A percentile compares a stretch with the other conserved stretches of the same genome.
phyloP scores from a whole-genome alignment of 2,113 vertebrate species.

The Elephas maximus region DNA sequence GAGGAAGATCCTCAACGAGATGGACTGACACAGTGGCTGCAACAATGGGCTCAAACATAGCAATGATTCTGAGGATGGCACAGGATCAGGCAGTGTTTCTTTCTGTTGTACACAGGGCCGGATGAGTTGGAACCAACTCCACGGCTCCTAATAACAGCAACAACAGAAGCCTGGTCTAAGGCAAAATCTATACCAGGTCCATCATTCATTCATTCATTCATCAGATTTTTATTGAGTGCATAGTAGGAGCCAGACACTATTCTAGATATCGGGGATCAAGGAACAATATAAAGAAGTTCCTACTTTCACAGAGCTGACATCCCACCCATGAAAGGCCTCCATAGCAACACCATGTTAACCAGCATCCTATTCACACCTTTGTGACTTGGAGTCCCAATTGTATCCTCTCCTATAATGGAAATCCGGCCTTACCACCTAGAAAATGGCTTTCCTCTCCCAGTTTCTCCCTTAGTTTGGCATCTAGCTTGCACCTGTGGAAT shows the following conservation, averaged over 20 bases:
- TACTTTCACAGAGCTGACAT: background rate
- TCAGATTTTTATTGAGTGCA: background rate
- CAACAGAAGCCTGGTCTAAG: background rate
- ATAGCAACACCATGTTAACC: background rate
- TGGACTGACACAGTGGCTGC: background rate
- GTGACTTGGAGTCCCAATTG: background rate
- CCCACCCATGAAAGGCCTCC: background rate
- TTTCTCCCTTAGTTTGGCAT: background rate
- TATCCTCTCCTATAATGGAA: background rate
- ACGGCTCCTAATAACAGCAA: no score
- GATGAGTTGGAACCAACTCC: background rate
- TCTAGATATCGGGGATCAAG: background rate
- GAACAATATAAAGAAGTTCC: background rate
- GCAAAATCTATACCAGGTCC: background rate
- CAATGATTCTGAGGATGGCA: background rate
- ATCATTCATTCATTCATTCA: background rate
- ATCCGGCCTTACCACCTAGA: background rate
- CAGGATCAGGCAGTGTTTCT: no score
- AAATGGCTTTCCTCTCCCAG: background rate
- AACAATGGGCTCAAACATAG: background rate
- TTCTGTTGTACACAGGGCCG: no score
- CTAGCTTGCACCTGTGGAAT: background rate
- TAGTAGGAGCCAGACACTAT: background rate
- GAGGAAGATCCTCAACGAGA: background rate
- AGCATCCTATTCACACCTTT: background rate